A percentile compares a stretch with the other conserved stretches of the same genome.
phyloP scores from a whole-genome alignment of 2,113 vertebrate species.

The Alethe castanea region DNA sequence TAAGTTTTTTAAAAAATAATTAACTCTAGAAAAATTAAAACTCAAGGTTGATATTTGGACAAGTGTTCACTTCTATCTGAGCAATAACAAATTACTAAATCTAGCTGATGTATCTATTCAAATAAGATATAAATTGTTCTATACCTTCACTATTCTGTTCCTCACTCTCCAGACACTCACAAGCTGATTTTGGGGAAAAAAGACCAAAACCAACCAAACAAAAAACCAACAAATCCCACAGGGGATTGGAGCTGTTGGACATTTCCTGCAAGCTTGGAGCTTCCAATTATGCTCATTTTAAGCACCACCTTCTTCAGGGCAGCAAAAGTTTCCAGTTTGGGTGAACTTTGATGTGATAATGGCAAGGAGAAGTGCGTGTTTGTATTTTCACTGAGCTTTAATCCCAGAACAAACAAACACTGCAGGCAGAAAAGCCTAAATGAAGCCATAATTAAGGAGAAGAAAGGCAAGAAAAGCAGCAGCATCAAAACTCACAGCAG shows the following conservation, averaged over 20 bases:
- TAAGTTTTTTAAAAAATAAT: no score
- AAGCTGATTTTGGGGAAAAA: no score
- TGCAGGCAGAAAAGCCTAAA: no score
- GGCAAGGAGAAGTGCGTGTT: not conserved
- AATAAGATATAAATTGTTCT: no score
- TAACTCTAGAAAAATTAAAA: no score
- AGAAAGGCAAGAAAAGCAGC: not conserved
- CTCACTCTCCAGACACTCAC: no score
- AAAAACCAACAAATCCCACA: no score
- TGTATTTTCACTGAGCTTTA: not conserved
- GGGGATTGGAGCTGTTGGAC: not conserved
- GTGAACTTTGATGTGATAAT: slow-evolving; percentile 46
- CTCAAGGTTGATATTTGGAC: no score
- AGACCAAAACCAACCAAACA: not conserved
- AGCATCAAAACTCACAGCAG: not conserved
- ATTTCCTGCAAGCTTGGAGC: not conserved
- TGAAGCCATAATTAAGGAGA: not conserved
- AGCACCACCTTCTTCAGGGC: not conserved
- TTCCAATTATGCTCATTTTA: not conserved
- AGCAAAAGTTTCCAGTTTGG: not conserved
- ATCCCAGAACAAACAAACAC: slow-evolving; percentile 1
- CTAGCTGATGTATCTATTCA: no score
- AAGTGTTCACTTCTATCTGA: no score
- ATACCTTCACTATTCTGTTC: no score
- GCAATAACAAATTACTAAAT: no score